Evolutionary conservation across 2,113 vertebrate species (phyloP).

Genomic region (Erythrocebus patas): DNA sequence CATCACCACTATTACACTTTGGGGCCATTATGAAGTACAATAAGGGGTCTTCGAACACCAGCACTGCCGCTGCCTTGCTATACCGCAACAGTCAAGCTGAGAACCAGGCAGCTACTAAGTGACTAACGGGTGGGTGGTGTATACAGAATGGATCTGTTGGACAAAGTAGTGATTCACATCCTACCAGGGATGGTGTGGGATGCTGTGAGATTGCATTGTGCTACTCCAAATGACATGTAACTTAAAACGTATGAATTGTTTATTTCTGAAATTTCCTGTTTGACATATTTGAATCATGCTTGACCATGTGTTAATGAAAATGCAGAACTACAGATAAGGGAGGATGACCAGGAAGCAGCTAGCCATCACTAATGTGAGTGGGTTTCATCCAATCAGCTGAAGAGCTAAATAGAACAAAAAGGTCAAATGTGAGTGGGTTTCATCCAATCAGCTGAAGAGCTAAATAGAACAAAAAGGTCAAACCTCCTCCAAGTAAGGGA

Average conservation of each 20-base stretch:
- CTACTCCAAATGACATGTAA: neutral
- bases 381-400: no score
- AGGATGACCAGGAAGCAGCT: neutral
- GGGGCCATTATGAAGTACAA: no score
- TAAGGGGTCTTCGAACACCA: no score
- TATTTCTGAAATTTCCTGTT: neutral
- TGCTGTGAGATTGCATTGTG: neutral
- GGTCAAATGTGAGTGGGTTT: neutral
- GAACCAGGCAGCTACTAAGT: no score
- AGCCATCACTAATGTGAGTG: neutral
- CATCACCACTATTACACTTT: no score
- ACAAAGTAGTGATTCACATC: neutral
- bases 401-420: no score
- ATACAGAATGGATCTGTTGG: neutral
- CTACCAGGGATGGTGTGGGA: neutral
- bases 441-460: neutral
- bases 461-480: neutral
- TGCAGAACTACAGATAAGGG: neutral
- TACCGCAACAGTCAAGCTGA: no score
- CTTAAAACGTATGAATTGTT: neutral
- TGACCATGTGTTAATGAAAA: neutral
- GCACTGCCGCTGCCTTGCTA: no score
- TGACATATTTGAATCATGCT: neutral
- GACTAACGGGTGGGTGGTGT: no score
- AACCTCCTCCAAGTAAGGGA: neutral